phyloP scores from a whole-genome alignment of 2,797 vertebrate species.

The Cirrhinus molitorella region DNA sequence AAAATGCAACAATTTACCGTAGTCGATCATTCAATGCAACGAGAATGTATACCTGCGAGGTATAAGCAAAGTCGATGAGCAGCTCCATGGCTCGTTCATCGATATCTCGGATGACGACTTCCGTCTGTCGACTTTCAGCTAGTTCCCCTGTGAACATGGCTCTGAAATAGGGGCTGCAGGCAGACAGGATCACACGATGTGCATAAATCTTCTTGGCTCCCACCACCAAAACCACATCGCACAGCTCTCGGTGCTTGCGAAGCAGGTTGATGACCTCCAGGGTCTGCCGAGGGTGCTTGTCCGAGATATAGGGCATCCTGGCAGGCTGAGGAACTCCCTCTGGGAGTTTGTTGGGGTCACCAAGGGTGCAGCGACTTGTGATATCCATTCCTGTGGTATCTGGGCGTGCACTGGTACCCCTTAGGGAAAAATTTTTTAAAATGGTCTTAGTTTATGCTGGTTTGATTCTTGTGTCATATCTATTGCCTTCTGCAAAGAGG shows the following conservation, averaged over 20 bases:
- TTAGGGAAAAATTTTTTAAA: constrained; percentile 64
- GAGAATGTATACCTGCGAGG: constrained; percentile 89
- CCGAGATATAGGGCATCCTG: constrained; percentile 98
- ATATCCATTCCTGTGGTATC: constrained; percentile 99
- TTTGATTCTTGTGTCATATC: neutral
- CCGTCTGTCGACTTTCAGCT: constrained; percentile 96
- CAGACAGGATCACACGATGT: constrained; percentile 95
- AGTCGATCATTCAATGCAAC: neutral
- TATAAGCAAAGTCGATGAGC: constrained; percentile 98
- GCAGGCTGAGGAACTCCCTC: constrained; percentile 99
- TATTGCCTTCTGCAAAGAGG: neutral
- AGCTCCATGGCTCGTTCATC: constrained; percentile 98
- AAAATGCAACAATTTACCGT: neutral
- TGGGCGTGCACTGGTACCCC: constrained; percentile 93
- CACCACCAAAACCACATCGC: constrained; percentile 96
- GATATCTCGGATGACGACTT: constrained; percentile 97
- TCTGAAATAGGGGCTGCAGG: constrained; percentile 98
- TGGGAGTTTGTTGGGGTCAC: constrained; percentile 98
- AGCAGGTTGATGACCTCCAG: constrained; percentile 98
- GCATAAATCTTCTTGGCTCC: constrained; percentile 98
- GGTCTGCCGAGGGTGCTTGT: constrained; percentile 98
- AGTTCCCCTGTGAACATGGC: constrained; percentile 99
- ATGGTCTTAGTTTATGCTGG: neutral
- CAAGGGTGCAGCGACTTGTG: constrained; percentile 98
- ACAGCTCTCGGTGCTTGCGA: constrained; percentile 96